phyloP scores from a whole-genome alignment of 1,140 invertebrate species.

The Cotesia chilonis region DNA sequence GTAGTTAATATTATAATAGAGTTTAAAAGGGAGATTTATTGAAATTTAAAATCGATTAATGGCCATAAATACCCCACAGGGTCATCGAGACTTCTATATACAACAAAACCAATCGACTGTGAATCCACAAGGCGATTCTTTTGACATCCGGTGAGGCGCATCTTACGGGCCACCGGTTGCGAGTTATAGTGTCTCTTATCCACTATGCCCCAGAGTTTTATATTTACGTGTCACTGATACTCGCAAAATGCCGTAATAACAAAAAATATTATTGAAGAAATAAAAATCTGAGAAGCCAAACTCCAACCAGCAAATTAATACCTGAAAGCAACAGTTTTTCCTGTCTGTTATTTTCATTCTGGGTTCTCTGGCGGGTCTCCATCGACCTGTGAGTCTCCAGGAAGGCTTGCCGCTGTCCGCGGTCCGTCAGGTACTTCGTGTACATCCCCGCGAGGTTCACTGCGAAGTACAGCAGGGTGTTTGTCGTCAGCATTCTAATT shows the following conservation, averaged over 20 bases:
- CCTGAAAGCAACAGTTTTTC: constrained; percentile 89
- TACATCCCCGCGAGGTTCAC: constrained; percentile 96
- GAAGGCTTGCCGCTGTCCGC: constrained; percentile 95
- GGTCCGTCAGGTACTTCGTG: constrained; percentile 94
- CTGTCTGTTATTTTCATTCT: constrained; percentile 94
- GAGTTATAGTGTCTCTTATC: constrained; percentile 3
- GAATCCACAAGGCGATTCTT: constrained; percentile 63
- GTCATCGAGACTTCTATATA: constrained; percentile 12
- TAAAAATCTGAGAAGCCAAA: constrained; percentile 4
- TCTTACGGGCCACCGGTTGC: constrained; percentile 55
- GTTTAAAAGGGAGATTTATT: not conserved
- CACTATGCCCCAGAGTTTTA: not conserved
- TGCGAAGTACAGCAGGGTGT: constrained; percentile 82
- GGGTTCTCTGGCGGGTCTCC: constrained; percentile 91
- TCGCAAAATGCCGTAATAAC: not conserved
- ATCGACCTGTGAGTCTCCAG: constrained; percentile 94
- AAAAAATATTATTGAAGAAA: constrained; percentile 7
- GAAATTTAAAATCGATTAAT: constrained; percentile 34
- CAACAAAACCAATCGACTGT: constrained; percentile 61
- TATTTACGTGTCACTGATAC: too few relatives aligned
- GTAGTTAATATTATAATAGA: not conserved
- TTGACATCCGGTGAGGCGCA: constrained; percentile 60
- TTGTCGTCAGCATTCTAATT: constrained; percentile 75
- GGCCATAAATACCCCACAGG: constrained; percentile 27
- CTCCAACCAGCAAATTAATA: constrained; percentile 51